Evolutionary conservation across 2,113 vertebrate genomes (phyloP).

Genomic region (Brachyhypopomus occidentalis): DNA sequence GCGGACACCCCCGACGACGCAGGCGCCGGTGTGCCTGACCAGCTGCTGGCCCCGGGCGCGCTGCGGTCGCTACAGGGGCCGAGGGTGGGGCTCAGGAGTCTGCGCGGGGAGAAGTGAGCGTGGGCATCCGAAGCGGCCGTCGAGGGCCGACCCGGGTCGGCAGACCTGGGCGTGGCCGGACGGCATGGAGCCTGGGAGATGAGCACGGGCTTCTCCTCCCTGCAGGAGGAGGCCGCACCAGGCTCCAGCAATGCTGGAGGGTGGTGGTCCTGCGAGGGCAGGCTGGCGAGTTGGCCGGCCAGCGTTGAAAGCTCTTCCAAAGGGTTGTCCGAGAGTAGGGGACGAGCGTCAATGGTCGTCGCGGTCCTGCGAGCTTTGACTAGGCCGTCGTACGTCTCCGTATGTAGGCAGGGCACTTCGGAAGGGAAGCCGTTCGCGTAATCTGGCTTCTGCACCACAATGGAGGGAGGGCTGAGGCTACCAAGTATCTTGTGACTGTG

Average conservation of each 20-base stretch:
- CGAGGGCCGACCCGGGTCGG: conserved; percentile 80
- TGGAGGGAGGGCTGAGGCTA: conserved; percentile 89
- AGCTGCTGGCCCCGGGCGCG: conserved; percentile 84
- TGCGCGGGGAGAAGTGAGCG: conserved; percentile 64
- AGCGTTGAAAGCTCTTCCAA: conserved; percentile 94
- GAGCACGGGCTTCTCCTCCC: conserved; percentile 93
- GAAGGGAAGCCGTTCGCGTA: conserved; percentile 83
- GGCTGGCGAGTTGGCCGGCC: conserved; percentile 90
- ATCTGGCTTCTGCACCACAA: conserved; percentile 91
- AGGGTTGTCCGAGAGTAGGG: conserved; percentile 91
- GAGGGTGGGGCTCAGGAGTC: too few species aligned
- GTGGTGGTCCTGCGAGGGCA: conserved; percentile 84
- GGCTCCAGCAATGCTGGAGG: too few species aligned
- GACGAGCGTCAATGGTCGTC: conserved; percentile 78
- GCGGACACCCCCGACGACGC: not conserved
- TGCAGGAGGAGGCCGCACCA: conserved; percentile 82
- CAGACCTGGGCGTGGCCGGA: conserved; percentile 60
- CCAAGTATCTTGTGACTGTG: conserved; percentile 88
- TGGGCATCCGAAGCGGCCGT: conserved; percentile 89
- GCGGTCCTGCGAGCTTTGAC: conserved; percentile 67
- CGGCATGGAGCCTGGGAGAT: conserved; percentile 82
- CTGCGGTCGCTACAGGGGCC: conserved; percentile 59
- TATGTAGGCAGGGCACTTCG: conserved; percentile 75
- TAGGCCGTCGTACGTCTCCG: conserved; percentile 83
- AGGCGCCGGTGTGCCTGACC: conserved; percentile 83